Percentiles rank a stretch among this genome's conserved stretches.
Evolutionary conservation across 2,797 vertebrate genomes (phyloP).

Genomic region (Synanceia verrucosa): DNA sequence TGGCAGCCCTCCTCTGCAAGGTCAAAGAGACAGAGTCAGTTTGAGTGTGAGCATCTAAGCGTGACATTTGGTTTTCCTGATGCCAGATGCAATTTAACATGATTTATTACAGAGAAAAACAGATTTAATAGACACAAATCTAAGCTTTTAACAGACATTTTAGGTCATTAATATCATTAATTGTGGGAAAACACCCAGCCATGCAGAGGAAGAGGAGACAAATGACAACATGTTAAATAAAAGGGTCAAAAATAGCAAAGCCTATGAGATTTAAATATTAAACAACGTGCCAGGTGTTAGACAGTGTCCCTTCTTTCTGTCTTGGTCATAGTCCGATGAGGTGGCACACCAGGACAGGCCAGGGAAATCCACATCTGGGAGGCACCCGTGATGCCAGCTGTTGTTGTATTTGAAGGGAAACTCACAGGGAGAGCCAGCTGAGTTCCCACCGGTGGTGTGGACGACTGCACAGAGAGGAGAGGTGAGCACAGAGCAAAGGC

Average conservation of each 20-base stretch:
- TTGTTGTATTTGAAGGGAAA: slow-evolving; percentile 90
- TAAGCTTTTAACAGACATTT: background rate
- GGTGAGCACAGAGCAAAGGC: slow-evolving; percentile 1
- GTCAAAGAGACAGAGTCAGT: slow-evolving; percentile 19
- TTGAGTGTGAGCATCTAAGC: background rate
- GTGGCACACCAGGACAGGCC: slow-evolving; percentile 88
- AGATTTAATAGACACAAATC: background rate
- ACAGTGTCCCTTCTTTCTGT: slow-evolving; percentile 88
- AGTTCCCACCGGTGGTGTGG: slow-evolving; percentile 89
- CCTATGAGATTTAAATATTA: background rate
- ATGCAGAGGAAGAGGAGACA: background rate
- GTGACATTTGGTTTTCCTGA: background rate
- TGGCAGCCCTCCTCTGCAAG: slow-evolving; percentile 88
- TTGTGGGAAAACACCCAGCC: background rate
- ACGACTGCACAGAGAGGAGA: slow-evolving; percentile 79
- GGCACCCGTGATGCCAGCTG: slow-evolving; percentile 90
- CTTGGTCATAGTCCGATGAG: slow-evolving; percentile 78
- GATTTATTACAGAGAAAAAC: background rate
- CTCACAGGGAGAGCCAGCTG: slow-evolving; percentile 87
- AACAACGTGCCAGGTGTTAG: slow-evolving; percentile 85
- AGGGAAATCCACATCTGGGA: slow-evolving; percentile 59
- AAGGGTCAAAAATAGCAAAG: background rate
- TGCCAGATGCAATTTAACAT: background rate
- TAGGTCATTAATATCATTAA: background rate
- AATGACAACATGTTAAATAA: background rate